These are phyloP conservation scores for Himalopsyche japonica DNA, from an alignment of 2,888 invertebrate species.

Conservation along the genomic window DNA sequence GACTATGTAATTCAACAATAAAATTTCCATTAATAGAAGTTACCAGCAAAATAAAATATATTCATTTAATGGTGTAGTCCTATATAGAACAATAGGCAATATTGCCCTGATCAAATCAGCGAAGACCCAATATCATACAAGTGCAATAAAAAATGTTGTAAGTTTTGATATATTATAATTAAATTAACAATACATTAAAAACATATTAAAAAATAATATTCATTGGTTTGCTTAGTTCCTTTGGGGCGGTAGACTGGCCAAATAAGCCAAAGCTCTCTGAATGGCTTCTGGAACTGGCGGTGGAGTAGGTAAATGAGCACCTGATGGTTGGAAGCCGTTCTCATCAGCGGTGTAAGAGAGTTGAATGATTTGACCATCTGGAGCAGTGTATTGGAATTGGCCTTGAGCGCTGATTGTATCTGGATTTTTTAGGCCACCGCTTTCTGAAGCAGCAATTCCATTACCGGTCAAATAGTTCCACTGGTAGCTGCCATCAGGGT, in stretches of 20 bases:
- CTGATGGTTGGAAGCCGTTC: conserved; percentile 69
- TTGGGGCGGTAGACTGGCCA: conserved; percentile 68
- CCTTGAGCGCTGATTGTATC: conserved; percentile 63
- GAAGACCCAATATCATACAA: not conserved
- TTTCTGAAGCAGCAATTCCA: conserved; percentile 63
- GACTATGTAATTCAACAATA: too few species aligned
- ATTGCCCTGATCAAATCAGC: too few species aligned
- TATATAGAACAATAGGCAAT: too few species aligned
- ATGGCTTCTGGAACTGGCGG: conserved; percentile 73
- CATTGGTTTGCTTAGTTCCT: not conserved
- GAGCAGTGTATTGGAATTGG: conserved; percentile 65
- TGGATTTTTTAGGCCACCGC: conserved; percentile 59
- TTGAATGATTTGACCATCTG: conserved; percentile 64
- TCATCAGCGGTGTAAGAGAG: conserved; percentile 70
- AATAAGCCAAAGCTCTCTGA: conserved; percentile 66
- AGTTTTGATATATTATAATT: not conserved
- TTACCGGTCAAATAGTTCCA: conserved; percentile 67
- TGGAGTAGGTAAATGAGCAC: conserved; percentile 65
- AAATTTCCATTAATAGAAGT: too few species aligned
- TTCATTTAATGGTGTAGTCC: too few species aligned
- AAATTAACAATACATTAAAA: too few species aligned
- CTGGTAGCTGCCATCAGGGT: conserved; percentile 65
- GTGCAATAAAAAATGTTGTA: not conserved
- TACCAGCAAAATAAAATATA: too few species aligned
- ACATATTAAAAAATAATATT: not conserved